Percentiles rank a stretch among this genome's conserved stretches.
Evolutionary conservation across 2,797 vertebrate genomes (phyloP).

Genomic region (Poliocrania exsul): DNA sequence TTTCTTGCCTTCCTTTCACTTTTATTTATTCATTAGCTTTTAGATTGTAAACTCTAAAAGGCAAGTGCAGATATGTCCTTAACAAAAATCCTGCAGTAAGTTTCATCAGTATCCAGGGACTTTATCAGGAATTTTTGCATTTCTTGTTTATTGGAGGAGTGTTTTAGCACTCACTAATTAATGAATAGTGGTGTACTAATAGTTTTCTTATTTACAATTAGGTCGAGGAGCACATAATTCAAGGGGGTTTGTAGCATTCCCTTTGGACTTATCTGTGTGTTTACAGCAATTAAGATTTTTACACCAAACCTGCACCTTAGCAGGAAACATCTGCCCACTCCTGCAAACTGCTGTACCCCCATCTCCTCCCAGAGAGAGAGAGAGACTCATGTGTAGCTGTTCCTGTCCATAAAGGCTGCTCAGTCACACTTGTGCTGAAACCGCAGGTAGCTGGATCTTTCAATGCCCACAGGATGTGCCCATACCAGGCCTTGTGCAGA

Average conservation of each 20-base stretch:
- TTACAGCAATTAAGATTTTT: not conserved
- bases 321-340: not conserved
- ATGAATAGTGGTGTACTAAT: not conserved
- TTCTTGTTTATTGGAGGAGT: not conserved
- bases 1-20: slow-evolving; percentile 23
- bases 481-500: not conserved
- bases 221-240: not conserved
- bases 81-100: not conserved
- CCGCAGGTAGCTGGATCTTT: not conserved
- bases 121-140: not conserved
- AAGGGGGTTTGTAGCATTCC: not conserved
- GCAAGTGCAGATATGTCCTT: not conserved
- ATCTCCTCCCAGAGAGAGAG: not conserved
- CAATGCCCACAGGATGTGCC: not conserved
- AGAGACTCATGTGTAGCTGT: not conserved
- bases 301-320: not conserved
- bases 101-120: not conserved
- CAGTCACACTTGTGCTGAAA: not conserved
- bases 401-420: not conserved
- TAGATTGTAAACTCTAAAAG: slow-evolving; percentile 29
- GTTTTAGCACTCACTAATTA: not conserved
- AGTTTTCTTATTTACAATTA: not conserved
- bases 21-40: slow-evolving; percentile 71
- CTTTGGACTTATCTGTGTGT: not conserved
- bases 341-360: not conserved